A percentile compares a stretch with the other conserved stretches of the same genome.
Evolutionary conservation across 2,888 invertebrate species (phyloP).

Genomic region (Adelphocoris suturalis): DNA sequence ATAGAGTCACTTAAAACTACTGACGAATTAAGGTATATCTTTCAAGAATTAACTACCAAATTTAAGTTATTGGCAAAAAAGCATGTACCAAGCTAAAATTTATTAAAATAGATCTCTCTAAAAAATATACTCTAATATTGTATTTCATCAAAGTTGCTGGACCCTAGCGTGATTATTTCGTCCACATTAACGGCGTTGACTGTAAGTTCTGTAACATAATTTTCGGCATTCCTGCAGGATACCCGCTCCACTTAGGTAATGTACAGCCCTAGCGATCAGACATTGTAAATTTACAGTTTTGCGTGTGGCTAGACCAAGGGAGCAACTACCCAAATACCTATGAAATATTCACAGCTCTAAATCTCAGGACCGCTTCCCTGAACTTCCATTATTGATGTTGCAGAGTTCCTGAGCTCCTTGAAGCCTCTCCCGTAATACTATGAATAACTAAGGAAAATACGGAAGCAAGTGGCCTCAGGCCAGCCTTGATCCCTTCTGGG

Average conservation of each 20-base stretch:
- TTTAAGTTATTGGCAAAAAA: too few species aligned
- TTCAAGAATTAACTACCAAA: neutral
- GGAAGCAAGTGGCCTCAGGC: constrained; percentile 10
- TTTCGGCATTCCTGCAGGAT: neutral
- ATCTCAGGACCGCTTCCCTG: neutral
- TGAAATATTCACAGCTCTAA: neutral
- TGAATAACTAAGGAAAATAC: constrained; percentile 7
- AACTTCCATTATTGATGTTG: neutral
- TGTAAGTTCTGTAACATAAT: neutral
- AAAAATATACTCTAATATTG: too few species aligned
- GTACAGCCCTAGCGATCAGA: neutral
- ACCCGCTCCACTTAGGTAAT: neutral
- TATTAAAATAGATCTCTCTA: too few species aligned
- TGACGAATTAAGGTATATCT: neutral
- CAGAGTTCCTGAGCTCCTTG: neutral
- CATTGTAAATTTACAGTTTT: neutral
- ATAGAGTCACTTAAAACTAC: neutral
- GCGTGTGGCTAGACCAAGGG: neutral
- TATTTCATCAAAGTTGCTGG: too few species aligned
- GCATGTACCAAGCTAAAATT: too few species aligned
- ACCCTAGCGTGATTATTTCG: neutral
- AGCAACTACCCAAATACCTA: neutral
- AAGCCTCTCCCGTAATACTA: neutral
- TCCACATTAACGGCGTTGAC: neutral
- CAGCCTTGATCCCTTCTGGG: neutral